Evolutionary conservation across 2,113 vertebrate species (phyloP).

Genomic region (Mustelus asterias): DNA sequence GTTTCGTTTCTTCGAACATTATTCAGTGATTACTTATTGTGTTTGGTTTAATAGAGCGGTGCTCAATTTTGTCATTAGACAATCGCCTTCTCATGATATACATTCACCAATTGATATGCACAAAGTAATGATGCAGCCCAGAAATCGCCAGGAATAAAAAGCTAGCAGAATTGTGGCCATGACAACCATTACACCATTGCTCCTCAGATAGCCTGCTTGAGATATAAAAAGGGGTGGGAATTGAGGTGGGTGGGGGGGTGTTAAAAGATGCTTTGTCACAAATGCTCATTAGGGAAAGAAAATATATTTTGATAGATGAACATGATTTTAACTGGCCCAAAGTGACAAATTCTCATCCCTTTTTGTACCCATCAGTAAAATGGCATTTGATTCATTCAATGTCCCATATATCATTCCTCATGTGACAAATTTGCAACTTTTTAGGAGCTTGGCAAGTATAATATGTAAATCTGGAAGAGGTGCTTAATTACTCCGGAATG

Average conservation of each 20-base stretch:
- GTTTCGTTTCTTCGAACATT: background rate
- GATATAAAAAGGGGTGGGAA: background rate
- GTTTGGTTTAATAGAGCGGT: background rate
- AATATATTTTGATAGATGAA: background rate
- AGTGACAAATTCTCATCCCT: background rate
- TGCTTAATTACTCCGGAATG: background rate
- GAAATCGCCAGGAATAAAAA: background rate
- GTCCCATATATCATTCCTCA: background rate
- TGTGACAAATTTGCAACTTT: background rate
- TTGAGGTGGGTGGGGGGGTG: background rate
- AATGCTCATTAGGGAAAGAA: conserved; percentile 16
- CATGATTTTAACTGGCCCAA: background rate
- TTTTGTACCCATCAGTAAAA: background rate
- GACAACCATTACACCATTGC: conserved; percentile 18
- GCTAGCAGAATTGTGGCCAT: conserved; percentile 16
- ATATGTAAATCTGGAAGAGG: background rate
- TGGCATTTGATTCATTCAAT: background rate
- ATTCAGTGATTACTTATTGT: background rate
- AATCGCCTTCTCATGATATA: background rate
- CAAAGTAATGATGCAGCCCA: background rate
- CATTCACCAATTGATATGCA: conserved; percentile 20
- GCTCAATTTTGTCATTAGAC: background rate
- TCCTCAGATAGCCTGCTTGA: background rate
- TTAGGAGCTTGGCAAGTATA: background rate
- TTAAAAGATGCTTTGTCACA: background rate